Base-by-base conservation (phyloP, 2,113 vertebrate species). In the Chunga burmeisteri region DNA sequence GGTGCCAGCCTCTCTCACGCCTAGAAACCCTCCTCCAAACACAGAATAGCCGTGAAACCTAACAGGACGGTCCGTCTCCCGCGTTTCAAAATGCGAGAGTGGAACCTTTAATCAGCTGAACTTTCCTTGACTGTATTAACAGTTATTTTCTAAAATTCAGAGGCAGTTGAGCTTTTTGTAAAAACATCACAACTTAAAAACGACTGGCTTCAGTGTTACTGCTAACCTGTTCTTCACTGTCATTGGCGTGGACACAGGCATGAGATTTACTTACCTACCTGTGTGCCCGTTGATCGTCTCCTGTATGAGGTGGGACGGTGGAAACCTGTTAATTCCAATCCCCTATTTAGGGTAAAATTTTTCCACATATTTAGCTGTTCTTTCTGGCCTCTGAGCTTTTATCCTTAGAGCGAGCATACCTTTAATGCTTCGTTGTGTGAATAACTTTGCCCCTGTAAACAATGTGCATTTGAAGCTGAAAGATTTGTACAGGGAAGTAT, bases 301-400 rank as follows among this genome's bases (percentile, higher is more conserved):
- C 70, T 86, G 4, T 58, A 11, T 3, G 0, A 52, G 50, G 58
- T 46, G 53, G 47, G 38, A 71, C 68, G 44, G 2, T 53, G 78
- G 83, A 78, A 63, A 80, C 38, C 21, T 58, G 3, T 68, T 36
- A 22, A 56, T 73, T 78, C n/a, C 40, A 23, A 16, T 70, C 40
- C 52, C 34, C 30, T 0, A 0, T 30, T 59, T 4, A 62, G 81
- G 50, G 9, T 74, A 21, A 49, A 36, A 10, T 40, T 59, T 93
- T 40, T 47, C 81, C 20, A 0, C 13, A 1, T 32, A 7, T 66
- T 86, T 32, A 96, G 95, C 77, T 79, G 9, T 95, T 79, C 59
- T 88, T 83, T 81, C 85, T 91, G 74, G 46, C 66, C 53, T 88
- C 81, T 90, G 42, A 93, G 74, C 87, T 95, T 94, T 84, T 84